Evolutionary conservation across 2,888 invertebrate genomes (phyloP).

Genomic region (Mythimna vitellina): DNA sequence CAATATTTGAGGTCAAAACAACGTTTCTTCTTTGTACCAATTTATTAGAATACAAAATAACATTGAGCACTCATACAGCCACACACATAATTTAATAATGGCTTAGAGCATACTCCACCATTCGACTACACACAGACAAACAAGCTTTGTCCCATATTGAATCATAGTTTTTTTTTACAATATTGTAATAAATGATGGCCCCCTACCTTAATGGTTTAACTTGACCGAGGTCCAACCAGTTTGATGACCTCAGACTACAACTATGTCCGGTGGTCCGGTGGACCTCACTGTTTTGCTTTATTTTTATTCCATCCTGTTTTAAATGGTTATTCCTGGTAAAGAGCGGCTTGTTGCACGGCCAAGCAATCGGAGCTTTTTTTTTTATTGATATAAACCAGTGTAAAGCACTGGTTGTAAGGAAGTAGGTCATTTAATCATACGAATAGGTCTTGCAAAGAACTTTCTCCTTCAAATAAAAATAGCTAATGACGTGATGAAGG

Average conservation of each 20-base stretch:
- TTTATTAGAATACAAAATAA: background rate
- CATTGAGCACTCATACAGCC: background rate
- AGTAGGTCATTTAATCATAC: slow-evolving; percentile 4
- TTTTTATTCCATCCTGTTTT: slow-evolving; percentile 47
- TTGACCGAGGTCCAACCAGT: slow-evolving; percentile 27
- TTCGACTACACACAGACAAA: background rate
- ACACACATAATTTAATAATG: too few species aligned
- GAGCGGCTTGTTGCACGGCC: background rate
- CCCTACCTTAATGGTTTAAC: background rate
- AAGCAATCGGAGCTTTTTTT: background rate
- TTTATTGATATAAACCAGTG: too few species aligned
- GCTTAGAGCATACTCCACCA: background rate
- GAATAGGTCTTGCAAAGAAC: background rate
- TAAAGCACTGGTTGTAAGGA: too few species aligned
- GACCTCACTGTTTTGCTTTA: slow-evolving; percentile 14
- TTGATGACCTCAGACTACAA: slow-evolving; percentile 40
- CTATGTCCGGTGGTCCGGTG: slow-evolving; percentile 9
- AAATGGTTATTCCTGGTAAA: slow-evolving; percentile 4
- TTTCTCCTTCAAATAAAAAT: background rate
- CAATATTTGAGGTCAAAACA: background rate
- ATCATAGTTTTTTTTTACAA: slow-evolving; percentile 15
- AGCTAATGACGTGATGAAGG: background rate
- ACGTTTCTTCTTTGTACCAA: background rate
- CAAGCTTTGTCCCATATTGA: background rate
- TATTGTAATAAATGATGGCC: slow-evolving; percentile 23